Conservation (phyloP, 2,797 vertebrate species). For the Odontamblyopus rebecca region DNA sequence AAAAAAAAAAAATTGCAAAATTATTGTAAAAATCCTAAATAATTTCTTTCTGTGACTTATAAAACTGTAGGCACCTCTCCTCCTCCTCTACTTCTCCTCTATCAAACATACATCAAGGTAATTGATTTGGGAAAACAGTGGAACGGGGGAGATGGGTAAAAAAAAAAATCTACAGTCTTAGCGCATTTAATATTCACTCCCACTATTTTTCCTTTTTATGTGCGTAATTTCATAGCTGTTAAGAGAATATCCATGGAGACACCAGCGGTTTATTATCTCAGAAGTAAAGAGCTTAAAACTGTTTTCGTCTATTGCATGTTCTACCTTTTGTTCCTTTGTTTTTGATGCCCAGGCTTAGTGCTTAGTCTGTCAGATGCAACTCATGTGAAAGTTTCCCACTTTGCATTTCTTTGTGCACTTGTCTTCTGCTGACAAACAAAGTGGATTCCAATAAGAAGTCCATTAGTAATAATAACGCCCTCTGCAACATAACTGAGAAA, state of each 20-base stretch:
- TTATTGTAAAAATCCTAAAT: too few species aligned
- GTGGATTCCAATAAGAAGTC: not conserved
- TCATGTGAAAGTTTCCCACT: constrained; percentile 4
- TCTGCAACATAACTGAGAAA: not conserved
- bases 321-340: constrained; percentile 42
- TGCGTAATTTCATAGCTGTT: constrained; percentile 67
- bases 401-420: constrained; percentile 6
- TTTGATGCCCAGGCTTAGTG: constrained; percentile 28
- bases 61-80: too few species aligned
- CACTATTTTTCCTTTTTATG: constrained; percentile 61
- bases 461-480: not conserved
- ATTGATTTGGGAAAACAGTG: constrained; percentile 70
- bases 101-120: constrained; percentile 54
- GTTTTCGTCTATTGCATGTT: constrained; percentile 29
- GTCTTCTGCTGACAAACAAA: not conserved
- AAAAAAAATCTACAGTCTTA: constrained; percentile 50
- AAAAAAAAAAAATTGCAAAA: too few species aligned
- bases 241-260: constrained; percentile 38
- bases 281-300: constrained; percentile 35
- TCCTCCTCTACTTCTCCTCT: constrained; percentile 22
- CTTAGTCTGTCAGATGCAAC: constrained; percentile 16
- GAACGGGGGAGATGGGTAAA: constrained; percentile 63
- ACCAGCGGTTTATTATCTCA: constrained; percentile 28
- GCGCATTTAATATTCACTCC: constrained; percentile 59
- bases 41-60: too few species aligned